Base-by-base conservation (phyloP, 2,113 vertebrate species). In the Oreocharis arfaki region DNA sequence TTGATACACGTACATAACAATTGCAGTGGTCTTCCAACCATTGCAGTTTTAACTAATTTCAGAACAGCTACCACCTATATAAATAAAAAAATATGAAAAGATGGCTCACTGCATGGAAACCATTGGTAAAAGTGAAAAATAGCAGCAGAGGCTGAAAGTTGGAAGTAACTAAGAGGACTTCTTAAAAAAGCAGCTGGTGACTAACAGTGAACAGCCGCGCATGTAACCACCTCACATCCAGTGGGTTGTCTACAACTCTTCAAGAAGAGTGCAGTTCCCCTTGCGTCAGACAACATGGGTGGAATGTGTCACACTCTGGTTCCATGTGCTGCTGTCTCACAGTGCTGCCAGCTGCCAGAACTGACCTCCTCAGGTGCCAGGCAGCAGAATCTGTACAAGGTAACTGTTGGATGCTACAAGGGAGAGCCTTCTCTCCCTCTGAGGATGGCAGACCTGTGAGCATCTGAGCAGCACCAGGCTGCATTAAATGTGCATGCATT, bases 231-330 rank as follows among this genome's bases (percentile, higher is more conserved):
- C 53, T 91, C n/a, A 37, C 2, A 2, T 35, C 26, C 75, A 33
- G 8, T 39, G 49, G 13, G 11, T 41, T 33, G 19, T 7, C 17
- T 44, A 6, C 21, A 42, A 3, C 41, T 35, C 8, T 65, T 65
- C 21, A 24, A 59, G 49, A 24, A 59, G 49, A 37, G 22, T 22
- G 9, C 16, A 24, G 33, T 11, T 49, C 50, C 4, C 47, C 37
- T 56, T 0, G 0, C 5, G 2, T 35, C 9, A 20, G 46, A 9
- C 8, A 15, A 14, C 11, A 21, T 4, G 13, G 7, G 21, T 27
- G 26, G 47, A 64, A 76, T 56, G 16, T 16, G 10, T 37, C 12
- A 5, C 12, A 2, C 50, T 50, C 79, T 69, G 33, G 23, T 90
- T 60, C 53, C 65, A 39, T 0, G 1, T 74, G 30, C 49, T 73